Conservation (phyloP, 2,888 invertebrate genomes). For the Blastobasis lacticolella region DNA sequence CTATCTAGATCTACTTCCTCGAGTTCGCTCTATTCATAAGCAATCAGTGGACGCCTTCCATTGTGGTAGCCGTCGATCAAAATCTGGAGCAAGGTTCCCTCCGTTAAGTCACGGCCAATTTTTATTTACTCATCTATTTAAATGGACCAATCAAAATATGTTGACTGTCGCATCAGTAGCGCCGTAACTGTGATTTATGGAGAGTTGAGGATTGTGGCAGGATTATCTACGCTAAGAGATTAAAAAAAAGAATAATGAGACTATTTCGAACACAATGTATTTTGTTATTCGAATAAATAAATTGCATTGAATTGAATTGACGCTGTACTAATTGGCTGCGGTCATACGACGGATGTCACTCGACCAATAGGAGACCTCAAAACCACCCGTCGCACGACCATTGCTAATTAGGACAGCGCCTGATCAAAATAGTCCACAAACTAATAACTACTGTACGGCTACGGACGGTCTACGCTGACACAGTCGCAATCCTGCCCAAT, state of each 20-base stretch:
- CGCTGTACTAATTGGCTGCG: too few relatives aligned
- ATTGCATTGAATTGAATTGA: not conserved
- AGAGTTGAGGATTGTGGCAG: not conserved
- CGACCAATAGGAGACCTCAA: too few relatives aligned
- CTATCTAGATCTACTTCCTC: too few relatives aligned
- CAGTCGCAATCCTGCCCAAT: too few relatives aligned
- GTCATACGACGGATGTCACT: too few relatives aligned
- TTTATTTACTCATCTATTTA: conserved; percentile 14
- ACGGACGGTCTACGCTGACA: too few relatives aligned
- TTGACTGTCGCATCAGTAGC: conserved; percentile 10
- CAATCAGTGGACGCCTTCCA: not conserved
- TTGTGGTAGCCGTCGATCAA: not conserved
- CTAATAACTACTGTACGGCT: too few relatives aligned
- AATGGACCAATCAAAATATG: conserved; percentile 17
- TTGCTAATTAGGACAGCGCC: too few relatives aligned
- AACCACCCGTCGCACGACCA: too few relatives aligned
- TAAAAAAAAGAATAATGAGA: too few relatives aligned
- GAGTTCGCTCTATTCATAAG: too few relatives aligned
- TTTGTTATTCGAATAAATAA: not conserved
- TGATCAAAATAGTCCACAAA: too few relatives aligned
- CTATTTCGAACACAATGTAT: not conserved
- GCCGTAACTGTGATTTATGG: not conserved
- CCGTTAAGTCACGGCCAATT: conserved; percentile 21
- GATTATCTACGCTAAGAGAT: not conserved
- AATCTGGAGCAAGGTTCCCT: conserved; percentile 12